Percentiles rank a stretch among this genome's conserved stretches.
Conservation (phyloP, 2,888 invertebrate species). For the Epistrophe eligans region DNA sequence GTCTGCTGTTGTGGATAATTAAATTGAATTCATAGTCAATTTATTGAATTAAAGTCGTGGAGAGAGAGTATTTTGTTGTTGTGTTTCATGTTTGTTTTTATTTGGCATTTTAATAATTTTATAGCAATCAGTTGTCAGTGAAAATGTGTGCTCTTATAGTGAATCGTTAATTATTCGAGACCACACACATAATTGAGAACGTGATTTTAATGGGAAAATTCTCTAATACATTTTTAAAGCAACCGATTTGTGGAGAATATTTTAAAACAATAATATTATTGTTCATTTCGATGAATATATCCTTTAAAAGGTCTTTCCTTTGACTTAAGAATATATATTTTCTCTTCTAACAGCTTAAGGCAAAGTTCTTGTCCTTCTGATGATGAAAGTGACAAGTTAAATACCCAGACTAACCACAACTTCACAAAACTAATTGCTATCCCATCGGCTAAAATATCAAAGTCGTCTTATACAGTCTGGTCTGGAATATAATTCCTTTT, state of each 20-base stretch:
- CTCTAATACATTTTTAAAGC: background rate
- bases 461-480: no score
- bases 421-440: background rate
- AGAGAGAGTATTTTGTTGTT: background rate
- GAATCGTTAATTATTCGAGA: background rate
- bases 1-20: conserved; percentile 56
- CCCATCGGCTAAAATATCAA: background rate
- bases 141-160: conserved; percentile 16
- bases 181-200: conserved; percentile 10
- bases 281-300: background rate
- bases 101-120: conserved; percentile 57
- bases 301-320: no score
- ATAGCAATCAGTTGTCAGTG: conserved; percentile 59
- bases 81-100: conserved; percentile 19
- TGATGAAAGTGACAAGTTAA: background rate
- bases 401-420: background rate
- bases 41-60: conserved; percentile 33
- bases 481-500: background rate
- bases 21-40: conserved; percentile 67
- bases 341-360: background rate
- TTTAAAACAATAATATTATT: background rate
- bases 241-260: background rate
- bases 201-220: conserved; percentile 11
- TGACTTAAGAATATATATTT: no score
- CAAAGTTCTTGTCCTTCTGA: background rate